Evolutionary conservation across 2,113 vertebrate species (phyloP), one percentile per base, ranked within the genome.

Genomic region (Vanacampus margaritifer): DNA sequence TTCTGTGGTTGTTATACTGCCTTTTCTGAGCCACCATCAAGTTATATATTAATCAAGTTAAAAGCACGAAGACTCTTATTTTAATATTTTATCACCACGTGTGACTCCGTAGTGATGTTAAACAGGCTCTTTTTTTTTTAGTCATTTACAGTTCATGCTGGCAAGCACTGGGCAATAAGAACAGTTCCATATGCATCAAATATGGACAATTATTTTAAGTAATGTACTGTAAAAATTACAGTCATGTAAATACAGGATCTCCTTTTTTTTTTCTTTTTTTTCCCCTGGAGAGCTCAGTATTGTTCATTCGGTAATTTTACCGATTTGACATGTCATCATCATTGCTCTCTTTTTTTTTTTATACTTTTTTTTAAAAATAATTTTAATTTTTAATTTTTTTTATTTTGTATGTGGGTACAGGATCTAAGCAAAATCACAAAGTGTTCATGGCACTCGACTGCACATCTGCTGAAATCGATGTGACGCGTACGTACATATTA

Each of bases 401-500:
- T n/a, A n/a, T n/a, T n/a, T n/a, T n/a, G n/a, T n/a, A n/a, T n/a
- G n/a, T n/a, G n/a, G n/a, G n/a, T n/a, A 37, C 35, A 59, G n/a
- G 19, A 21, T n/a, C 37, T 32, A 59, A 19, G 19, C 32, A 32
- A 21, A 35, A 59, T 37, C 1, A 36, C 35, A 59, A 59, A 59
- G 21, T n/a, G 32, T 58, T 32, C 16, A 8, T 58, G 56, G 28
- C 28, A 19, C 6, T 56, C 37, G 17, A 39, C 28, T 14, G 45
- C 16, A 43, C 32, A 28, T 82, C 67, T 65, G 57, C 62, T 74
- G 23, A 16, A 32, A 71, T 57, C 5, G 32, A n/a, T 53, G 43
- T 59, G 35, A 10, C 65, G 16, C 67, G 71, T 12, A 23, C 68
- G 58, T 43, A 54, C 67, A 61, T 60, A 13, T n/a, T 53, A 53